phyloP scores from a whole-genome alignment of 2,888 invertebrate genomes.

The Thereva unica region DNA sequence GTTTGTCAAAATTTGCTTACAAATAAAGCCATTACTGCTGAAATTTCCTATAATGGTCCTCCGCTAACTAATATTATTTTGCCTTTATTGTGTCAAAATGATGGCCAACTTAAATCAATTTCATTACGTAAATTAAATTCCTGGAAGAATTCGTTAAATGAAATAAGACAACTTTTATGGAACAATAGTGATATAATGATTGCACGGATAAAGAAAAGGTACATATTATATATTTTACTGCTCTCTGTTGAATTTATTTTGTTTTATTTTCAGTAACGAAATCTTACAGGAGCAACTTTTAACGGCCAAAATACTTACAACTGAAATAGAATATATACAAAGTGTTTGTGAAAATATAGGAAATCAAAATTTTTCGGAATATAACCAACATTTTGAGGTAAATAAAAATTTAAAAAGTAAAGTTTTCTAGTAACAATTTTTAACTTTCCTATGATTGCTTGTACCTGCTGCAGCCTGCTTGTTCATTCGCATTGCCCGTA shows the following conservation, averaged over 20 bases:
- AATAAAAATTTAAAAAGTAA: background rate
- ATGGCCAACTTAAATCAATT: conserved; percentile 50
- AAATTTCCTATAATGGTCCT: conserved; percentile 50
- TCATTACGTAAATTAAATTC: conserved; percentile 51
- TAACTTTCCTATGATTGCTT: background rate
- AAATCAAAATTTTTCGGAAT: conserved; percentile 45
- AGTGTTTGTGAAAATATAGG: conserved; percentile 42
- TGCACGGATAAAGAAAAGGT: conserved; percentile 14
- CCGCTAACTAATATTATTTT: conserved; percentile 46
- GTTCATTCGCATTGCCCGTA: too few species aligned
- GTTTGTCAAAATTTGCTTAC: conserved; percentile 32
- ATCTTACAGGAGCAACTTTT: conserved; percentile 40
- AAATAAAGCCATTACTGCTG: conserved; percentile 45
- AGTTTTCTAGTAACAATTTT: background rate
- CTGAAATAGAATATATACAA: conserved; percentile 50
- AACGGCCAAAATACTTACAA: conserved; percentile 47
- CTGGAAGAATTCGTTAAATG: conserved; percentile 50
- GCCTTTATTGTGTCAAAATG: conserved; percentile 47
- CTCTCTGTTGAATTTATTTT: background rate
- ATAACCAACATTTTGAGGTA: conserved; percentile 45
- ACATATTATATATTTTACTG: conserved; percentile 43
- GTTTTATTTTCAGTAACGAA: conserved; percentile 16
- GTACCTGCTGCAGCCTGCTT: too few species aligned
- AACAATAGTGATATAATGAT: conserved; percentile 54
- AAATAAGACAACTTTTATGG: conserved; percentile 62